A percentile compares a stretch with the other conserved stretches of the same genome.
These are phyloP conservation scores for Lampris megalopsis DNA, from an alignment of 2,113 vertebrate genomes.

Conservation along the genomic window DNA sequence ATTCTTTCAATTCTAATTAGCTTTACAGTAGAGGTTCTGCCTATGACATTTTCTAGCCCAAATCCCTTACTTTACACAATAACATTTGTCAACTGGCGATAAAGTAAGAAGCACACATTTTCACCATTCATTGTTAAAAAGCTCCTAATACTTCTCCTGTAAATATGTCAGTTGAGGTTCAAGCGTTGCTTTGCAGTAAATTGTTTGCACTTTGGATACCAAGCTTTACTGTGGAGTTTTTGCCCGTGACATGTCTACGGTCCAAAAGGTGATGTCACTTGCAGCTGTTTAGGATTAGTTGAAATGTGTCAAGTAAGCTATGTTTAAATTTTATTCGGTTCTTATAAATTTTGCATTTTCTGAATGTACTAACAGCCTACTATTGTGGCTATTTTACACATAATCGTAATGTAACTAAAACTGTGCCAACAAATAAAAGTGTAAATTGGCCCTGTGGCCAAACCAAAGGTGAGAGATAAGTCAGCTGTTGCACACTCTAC, in stretches of 20 bases:
- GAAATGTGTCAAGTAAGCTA: constrained; percentile 44
- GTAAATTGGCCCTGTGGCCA: constrained; percentile 20
- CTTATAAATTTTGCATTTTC: constrained; percentile 59
- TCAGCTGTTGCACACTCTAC: constrained; percentile 8
- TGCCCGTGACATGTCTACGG: constrained; percentile 28
- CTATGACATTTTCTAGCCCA: constrained; percentile 37
- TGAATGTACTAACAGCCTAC: constrained; percentile 46
- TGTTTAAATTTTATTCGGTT: constrained; percentile 58
- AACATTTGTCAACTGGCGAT: constrained; percentile 41
- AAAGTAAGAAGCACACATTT: constrained; percentile 32
- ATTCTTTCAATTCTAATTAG: constrained; percentile 66
- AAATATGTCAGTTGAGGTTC: background rate
- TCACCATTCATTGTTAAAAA: constrained; percentile 53
- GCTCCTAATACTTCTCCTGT: constrained; percentile 30
- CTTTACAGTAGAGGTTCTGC: constrained; percentile 55
- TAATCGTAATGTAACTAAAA: constrained; percentile 14
- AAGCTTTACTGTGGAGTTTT: constrained; percentile 38
- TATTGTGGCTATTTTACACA: constrained; percentile 30
- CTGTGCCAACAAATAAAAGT: constrained; percentile 18
- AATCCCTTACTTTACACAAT: constrained; percentile 26
- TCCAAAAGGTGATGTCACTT: constrained; percentile 68
- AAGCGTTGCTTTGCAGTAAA: constrained; percentile 7
- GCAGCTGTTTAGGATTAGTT: constrained; percentile 74
- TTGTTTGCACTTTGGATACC: constrained; percentile 14
- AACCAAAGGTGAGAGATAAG: constrained; percentile 1